These are phyloP conservation scores for Drosophila setifemur DNA, from an alignment of 1,140 invertebrate species.

Conservation along the genomic window DNA sequence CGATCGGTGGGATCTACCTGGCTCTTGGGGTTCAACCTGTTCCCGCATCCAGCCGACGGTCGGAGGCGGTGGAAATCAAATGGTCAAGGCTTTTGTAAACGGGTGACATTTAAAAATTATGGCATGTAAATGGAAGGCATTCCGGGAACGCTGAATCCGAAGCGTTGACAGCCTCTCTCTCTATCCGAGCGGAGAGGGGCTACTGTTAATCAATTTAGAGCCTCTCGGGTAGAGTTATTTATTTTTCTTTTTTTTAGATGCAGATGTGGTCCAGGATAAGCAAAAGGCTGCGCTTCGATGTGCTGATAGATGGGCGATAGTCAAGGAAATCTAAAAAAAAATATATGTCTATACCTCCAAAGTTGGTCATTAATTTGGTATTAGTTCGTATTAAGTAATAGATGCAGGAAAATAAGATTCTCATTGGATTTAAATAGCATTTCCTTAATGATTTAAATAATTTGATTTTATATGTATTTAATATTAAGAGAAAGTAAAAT, in stretches of 20 bases:
- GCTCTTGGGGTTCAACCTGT: slow-evolving; percentile 54
- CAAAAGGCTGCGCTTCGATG: slow-evolving; percentile 34
- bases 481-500: too few relatives aligned
- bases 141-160: slow-evolving; percentile 56
- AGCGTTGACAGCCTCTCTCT: slow-evolving; percentile 64
- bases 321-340: not conserved
- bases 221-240: slow-evolving; percentile 49
- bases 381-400: too few relatives aligned
- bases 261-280: slow-evolving; percentile 68
- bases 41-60: slow-evolving; percentile 22
- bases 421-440: too few relatives aligned
- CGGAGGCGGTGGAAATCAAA: slow-evolving; percentile 69
- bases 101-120: slow-evolving; percentile 80
- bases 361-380: too few relatives aligned
- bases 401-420: too few relatives aligned
- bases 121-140: slow-evolving; percentile 78
- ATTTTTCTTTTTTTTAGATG: slow-evolving; percentile 16
- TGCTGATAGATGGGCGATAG: slow-evolving; percentile 19
- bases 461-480: too few relatives aligned
- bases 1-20: slow-evolving; percentile 35
- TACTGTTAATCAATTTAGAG: slow-evolving; percentile 79
- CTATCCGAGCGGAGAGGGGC: slow-evolving; percentile 13
- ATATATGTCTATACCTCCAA: too few relatives aligned
- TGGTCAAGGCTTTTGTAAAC: slow-evolving; percentile 73
- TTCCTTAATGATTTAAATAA: too few relatives aligned